Evolutionary conservation across 2,113 vertebrate species (phyloP).

Genomic region (Megaceryle torquata): DNA sequence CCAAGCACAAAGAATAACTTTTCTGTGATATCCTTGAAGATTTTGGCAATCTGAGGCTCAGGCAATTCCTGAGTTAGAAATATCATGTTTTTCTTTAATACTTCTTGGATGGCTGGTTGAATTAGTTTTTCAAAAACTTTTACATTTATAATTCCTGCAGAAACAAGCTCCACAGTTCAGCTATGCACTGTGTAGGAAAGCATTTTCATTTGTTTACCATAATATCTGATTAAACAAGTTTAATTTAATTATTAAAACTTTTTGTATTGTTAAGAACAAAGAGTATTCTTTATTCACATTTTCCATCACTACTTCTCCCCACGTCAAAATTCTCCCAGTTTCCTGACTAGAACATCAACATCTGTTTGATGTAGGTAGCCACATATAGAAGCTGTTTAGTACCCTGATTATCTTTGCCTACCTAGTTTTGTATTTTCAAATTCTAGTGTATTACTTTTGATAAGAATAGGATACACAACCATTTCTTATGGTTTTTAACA

Average conservation of each 20-base stretch:
- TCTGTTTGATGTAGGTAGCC: neutral
- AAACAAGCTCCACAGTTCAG: neutral
- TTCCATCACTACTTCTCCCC: rapidly evolving
- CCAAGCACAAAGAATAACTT: neutral
- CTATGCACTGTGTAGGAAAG: neutral
- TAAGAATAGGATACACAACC: neutral
- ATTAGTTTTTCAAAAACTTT: neutral
- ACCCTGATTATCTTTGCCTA: neutral
- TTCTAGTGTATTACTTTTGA: neutral
- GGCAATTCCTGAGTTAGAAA: neutral
- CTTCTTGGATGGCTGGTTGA: neutral
- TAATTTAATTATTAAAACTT: neutral
- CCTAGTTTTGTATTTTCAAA: neutral
- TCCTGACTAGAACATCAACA: neutral
- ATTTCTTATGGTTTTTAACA: neutral
- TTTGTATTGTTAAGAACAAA: neutral
- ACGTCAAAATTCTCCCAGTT: neutral
- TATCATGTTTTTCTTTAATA: neutral
- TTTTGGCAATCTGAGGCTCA: neutral
- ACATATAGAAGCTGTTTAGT: neutral
- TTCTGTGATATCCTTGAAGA: neutral
- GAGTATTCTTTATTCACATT: neutral
- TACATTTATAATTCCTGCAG: neutral
- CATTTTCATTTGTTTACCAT: neutral
- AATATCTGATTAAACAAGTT: neutral